These are phyloP conservation scores for Hirtodrosophila histrioides DNA, from an alignment of 2,888 invertebrate genomes.

Conservation along the genomic window DNA sequence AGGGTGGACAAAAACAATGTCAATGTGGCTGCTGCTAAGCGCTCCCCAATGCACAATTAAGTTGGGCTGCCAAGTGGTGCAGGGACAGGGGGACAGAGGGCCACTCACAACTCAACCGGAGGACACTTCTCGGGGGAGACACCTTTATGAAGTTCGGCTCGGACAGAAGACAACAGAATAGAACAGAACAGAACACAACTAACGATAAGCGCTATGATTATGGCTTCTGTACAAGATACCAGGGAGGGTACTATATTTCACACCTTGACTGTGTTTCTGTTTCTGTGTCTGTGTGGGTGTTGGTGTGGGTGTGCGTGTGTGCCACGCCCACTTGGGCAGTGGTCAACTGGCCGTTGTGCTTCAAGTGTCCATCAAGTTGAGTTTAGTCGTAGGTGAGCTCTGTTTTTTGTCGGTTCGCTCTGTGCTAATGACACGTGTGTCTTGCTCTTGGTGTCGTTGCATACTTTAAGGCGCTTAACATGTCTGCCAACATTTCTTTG, in stretches of 20 bases:
- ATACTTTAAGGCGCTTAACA: constrained; percentile 69
- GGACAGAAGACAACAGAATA: constrained; percentile 6
- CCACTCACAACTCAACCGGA: constrained; percentile 42
- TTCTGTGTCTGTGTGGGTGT: not conserved
- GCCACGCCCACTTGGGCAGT: constrained; percentile 39
- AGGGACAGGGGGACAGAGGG: constrained; percentile 1
- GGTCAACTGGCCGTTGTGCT: constrained; percentile 12
- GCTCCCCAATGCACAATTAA: constrained; percentile 59
- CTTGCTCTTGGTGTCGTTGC: constrained; percentile 37
- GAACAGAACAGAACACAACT: constrained; percentile 33
- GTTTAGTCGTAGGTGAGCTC: not conserved
- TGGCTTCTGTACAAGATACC: constrained; percentile 25
- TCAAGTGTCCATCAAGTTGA: constrained; percentile 51
- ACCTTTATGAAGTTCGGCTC: constrained; percentile 58
- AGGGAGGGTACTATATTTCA: constrained; percentile 27
- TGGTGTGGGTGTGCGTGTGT: not conserved
- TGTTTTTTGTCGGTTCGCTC: constrained; percentile 18
- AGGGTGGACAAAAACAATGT: constrained; percentile 39
- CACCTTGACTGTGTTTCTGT: constrained; percentile 27
- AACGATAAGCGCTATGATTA: constrained; percentile 65
- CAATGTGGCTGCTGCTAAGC: constrained; percentile 55
- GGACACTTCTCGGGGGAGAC: constrained; percentile 55
- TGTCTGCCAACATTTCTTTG: constrained; percentile 52
- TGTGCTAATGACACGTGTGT: constrained; percentile 61
- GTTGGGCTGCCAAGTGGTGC: constrained; percentile 33